Evolutionary conservation across 2,113 vertebrate genomes (phyloP).

Genomic region (Perca flavescens): DNA sequence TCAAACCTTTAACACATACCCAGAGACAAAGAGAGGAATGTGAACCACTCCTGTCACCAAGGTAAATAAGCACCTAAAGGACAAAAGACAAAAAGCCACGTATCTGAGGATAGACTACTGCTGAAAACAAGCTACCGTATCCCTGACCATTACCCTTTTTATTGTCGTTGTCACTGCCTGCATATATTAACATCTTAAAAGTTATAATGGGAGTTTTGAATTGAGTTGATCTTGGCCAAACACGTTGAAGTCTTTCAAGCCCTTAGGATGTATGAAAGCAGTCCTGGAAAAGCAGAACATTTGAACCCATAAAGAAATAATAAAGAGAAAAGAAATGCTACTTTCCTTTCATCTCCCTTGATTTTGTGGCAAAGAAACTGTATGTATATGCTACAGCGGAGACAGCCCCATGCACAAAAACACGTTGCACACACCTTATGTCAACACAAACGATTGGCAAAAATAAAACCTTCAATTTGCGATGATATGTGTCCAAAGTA

Average conservation of each 20-base stretch:
- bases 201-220: neutral
- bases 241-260: neutral
- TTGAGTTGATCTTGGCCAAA: neutral
- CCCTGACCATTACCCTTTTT: neutral
- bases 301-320: neutral
- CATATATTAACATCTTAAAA: neutral
- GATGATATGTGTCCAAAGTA: neutral
- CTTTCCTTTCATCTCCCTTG: neutral
- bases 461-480: neutral
- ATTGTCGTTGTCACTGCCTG: neutral
- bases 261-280: neutral
- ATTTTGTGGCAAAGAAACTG: neutral
- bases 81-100: neutral
- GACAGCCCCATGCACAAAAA: neutral
- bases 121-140: constrained; percentile 2
- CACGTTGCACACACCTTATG: neutral
- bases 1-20: neutral
- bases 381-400: neutral
- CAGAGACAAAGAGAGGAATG: constrained; percentile 9
- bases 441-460: neutral
- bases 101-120: neutral
- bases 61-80: neutral
- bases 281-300: neutral
- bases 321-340: neutral
- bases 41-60: neutral